Conservation (phyloP, 2,797 vertebrate species). For the Spea hammondii region DNA sequence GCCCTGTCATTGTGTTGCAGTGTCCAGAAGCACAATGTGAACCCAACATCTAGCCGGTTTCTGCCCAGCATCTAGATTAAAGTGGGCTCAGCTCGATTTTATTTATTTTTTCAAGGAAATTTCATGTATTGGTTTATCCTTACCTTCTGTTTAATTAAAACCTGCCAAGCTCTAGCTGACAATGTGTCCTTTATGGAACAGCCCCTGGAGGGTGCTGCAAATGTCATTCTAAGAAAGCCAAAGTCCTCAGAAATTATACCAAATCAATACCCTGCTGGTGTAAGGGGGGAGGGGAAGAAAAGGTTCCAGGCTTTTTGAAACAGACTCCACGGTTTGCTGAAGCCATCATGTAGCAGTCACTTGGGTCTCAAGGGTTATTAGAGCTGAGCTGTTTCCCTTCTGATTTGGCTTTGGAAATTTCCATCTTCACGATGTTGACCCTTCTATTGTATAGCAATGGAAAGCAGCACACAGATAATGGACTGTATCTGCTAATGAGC, state of each 20-base stretch:
- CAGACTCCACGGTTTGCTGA: neutral
- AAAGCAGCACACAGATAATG: neutral
- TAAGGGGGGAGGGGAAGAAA: slow-evolving; percentile 1
- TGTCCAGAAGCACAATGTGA: no score
- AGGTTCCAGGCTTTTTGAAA: neutral
- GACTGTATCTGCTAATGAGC: slow-evolving; percentile 21
- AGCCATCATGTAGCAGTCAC: slow-evolving; percentile 13
- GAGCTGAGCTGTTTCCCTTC: neutral
- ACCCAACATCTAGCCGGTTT: no score
- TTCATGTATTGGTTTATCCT: neutral
- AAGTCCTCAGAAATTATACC: slow-evolving; percentile 47
- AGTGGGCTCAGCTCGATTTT: no score
- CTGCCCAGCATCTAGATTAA: no score
- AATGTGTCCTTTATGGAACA: slow-evolving; percentile 36
- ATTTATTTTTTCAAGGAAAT: no score
- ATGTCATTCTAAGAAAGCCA: slow-evolving; percentile 50
- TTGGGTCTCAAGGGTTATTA: slow-evolving; percentile 10
- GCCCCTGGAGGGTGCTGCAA: slow-evolving; percentile 42
- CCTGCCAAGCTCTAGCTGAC: slow-evolving; percentile 35
- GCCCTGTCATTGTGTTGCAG: no score
- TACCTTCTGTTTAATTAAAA: slow-evolving; percentile 44
- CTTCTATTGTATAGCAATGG: slow-evolving; percentile 28
- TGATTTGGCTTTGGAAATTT: slow-evolving; percentile 13
- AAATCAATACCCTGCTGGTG: slow-evolving; percentile 41
- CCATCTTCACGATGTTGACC: slow-evolving; percentile 20